phyloP scores from a whole-genome alignment of 2,888 invertebrate species.

The Bellardia pandia region DNA sequence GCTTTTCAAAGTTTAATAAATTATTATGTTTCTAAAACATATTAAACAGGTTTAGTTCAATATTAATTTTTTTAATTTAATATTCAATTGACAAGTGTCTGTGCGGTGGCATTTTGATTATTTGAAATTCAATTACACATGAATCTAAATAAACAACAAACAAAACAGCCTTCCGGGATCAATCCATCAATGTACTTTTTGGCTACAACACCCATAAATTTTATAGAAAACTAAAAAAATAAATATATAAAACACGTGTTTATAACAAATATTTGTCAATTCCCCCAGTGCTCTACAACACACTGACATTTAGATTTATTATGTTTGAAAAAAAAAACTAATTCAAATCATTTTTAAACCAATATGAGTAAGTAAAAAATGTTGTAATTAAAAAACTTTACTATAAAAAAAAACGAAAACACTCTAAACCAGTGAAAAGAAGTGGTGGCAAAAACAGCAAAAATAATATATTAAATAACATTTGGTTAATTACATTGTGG shows the following conservation, averaged over 20 bases:
- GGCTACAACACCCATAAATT: neutral
- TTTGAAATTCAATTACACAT: conserved; percentile 1
- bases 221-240: neutral
- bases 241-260: conserved; percentile 6
- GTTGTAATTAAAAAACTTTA: conserved; percentile 26
- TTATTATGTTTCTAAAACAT: neutral
- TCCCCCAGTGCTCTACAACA: neutral
- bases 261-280: neutral
- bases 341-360: neutral
- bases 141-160: neutral
- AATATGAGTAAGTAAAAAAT: neutral
- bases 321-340: neutral
- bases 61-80: neutral
- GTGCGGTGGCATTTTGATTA: neutral
- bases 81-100: neutral
- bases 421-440: neutral
- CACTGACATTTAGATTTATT: neutral
- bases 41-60: neutral
- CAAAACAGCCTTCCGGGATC: conserved; percentile 2
- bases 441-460: neutral
- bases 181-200: conserved; percentile 1
- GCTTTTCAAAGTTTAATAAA: neutral
- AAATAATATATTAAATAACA: neutral
- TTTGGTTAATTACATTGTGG: conserved; percentile 21
- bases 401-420: neutral